Evolutionary conservation across 1,140 invertebrate genomes (phyloP).

Genomic region (Armadillidium nasatum): DNA sequence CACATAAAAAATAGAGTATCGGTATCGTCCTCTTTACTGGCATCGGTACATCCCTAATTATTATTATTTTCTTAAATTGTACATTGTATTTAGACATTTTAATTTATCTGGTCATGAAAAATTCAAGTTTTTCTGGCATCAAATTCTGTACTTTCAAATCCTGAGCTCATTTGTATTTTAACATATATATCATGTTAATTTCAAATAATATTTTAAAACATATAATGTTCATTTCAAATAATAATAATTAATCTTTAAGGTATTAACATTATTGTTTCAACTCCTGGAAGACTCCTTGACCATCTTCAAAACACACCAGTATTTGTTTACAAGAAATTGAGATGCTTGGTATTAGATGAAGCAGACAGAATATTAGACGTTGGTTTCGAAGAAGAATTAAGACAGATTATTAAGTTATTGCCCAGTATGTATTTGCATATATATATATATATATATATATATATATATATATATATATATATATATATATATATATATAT

Average conservation of each 20-base stretch:
- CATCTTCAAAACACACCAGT: slow-evolving; percentile 94
- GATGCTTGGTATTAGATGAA: slow-evolving; percentile 97
- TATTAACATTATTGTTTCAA: slow-evolving; percentile 97
- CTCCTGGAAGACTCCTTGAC: slow-evolving; percentile 95
- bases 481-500: neutral
- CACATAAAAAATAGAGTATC: too few species aligned
- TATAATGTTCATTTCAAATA: neutral
- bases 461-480: slow-evolving; percentile 24
- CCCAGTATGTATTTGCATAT: too few species aligned
- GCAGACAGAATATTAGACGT: slow-evolving; percentile 97
- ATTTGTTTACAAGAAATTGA: slow-evolving; percentile 92
- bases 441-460: too few species aligned
- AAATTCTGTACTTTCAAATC: too few species aligned
- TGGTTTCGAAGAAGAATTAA: slow-evolving; percentile 98
- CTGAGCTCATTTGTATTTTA: neutral
- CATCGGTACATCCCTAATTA: too few species aligned
- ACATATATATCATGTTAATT: slow-evolving; percentile 11
- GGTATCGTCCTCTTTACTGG: too few species aligned
- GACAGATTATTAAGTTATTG: slow-evolving; percentile 94
- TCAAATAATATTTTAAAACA: neutral
- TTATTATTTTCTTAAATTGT: too few species aligned
- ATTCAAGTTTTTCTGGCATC: too few species aligned
- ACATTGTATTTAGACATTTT: too few species aligned
- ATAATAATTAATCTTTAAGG: slow-evolving; percentile 56
- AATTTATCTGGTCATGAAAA: too few species aligned